Conservation (phyloP, 2,113 vertebrate genomes). For the Nothocercus nigrocapillus region DNA sequence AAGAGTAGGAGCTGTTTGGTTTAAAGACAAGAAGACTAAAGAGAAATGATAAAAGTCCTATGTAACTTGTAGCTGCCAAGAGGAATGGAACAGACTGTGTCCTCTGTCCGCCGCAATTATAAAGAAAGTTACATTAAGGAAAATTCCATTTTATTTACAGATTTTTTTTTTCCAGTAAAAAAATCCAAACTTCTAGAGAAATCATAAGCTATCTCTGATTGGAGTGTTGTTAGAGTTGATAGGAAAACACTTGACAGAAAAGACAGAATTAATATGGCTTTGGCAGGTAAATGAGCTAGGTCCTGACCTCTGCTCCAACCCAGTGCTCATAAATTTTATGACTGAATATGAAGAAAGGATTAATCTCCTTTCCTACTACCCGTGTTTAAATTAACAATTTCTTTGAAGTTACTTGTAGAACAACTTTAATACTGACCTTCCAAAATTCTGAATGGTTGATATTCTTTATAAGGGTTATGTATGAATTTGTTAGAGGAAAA, state of each 20-base stretch:
- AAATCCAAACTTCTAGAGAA: not conserved
- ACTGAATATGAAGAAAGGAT: not conserved
- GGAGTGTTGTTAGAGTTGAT: not conserved
- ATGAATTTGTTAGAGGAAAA: not conserved
- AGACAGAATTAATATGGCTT: not conserved
- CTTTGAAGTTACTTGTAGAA: not conserved
- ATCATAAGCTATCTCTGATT: fast-evolving
- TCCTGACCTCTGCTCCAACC: not conserved
- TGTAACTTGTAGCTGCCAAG: not conserved
- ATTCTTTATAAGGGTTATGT: not conserved
- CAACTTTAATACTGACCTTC: not conserved
- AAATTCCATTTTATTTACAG: not conserved
- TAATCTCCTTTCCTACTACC: not conserved
- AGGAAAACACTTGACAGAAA: not conserved
- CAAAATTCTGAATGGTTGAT: not conserved
- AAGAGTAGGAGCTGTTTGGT: not conserved
- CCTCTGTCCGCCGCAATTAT: not conserved
- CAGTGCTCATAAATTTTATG: not conserved
- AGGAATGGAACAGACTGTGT: not conserved
- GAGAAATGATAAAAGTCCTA: not conserved
- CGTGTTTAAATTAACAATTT: not conserved
- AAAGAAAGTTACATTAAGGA: not conserved
- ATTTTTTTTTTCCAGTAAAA: not conserved
- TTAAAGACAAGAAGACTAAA: not conserved
- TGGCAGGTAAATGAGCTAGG: not conserved